Conservation (phyloP, 2,113 vertebrate genomes). For the Mionectes macconnelli region DNA sequence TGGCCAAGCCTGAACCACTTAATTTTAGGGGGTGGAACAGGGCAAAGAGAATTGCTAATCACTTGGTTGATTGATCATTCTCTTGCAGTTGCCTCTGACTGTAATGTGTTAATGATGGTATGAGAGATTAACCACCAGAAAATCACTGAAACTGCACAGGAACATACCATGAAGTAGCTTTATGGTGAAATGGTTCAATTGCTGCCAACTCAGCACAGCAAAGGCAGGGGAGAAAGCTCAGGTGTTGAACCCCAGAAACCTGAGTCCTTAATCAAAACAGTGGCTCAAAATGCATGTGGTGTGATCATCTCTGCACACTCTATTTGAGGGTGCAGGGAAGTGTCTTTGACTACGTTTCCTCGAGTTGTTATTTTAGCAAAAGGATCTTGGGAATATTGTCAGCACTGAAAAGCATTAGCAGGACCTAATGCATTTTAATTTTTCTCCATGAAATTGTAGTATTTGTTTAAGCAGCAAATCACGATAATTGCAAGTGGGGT, state of each 20-base stretch:
- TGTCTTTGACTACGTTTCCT: neutral
- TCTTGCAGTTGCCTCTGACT: neutral
- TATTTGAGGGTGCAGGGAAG: neutral
- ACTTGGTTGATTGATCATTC: neutral
- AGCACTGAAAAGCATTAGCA: neutral
- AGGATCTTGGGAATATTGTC: neutral
- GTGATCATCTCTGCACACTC: neutral
- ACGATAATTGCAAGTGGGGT: neutral
- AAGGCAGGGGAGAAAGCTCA: neutral
- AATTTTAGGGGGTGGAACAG: neutral
- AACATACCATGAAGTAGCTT: neutral
- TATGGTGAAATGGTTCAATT: neutral
- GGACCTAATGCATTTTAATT: neutral
- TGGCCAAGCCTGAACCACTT: neutral
- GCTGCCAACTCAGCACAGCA: neutral
- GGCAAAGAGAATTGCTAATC: neutral
- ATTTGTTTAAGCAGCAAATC: constrained; percentile 1
- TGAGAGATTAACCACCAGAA: neutral
- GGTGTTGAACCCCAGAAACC: accelerated
- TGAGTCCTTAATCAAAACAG: neutral
- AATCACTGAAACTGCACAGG: neutral
- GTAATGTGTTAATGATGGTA: neutral
- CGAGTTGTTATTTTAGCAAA: neutral
- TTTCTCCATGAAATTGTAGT: neutral
- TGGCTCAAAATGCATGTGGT: neutral